Base-by-base conservation (phyloP, 2,113 vertebrate species). In the Choloepus hoffmanni region DNA sequence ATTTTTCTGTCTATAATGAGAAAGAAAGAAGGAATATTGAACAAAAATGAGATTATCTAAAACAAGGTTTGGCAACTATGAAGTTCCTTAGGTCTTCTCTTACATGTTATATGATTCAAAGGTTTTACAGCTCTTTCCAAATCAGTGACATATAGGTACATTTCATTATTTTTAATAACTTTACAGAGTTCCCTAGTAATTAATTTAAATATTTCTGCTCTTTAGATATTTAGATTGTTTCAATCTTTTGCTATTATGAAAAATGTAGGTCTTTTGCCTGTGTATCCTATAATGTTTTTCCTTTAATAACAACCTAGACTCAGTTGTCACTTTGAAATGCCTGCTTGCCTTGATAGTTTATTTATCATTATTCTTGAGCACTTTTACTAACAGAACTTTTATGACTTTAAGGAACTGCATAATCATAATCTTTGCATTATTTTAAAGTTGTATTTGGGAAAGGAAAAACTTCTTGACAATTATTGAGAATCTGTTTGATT, bases 371-470 rank as follows among this genome's bases (percentile, higher is more conserved):
- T 77, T 84, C 26, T 89, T 91, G 67, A 28, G 18, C 4, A 90
- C 1, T 36, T 89, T 92, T 88, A 13, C 10, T 81, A 77, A 67
- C 12, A 82, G 21, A 50, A 9, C 4, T 50, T 28, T 58, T 40
- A 50, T 26, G 30, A 30, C 28, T 79, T 53, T n/a, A 86, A 82
- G 78, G 5, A 84, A 79, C 26, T 45, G 16, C 12, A 73, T 62
- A 67, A 65, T 45, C 9, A 60, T 26, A 81, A 85, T 90, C 40
- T 16, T 88, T 88, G 76, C 0, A 73, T 43, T 40, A 67, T 55
- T 43, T 94, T 91, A 78, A 89, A 94, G 18, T 85, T 85, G n/a
- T 26, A 65, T 95, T 92, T 94, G 28, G 3, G 14, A 45, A 74
- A 90, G 5, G 53, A 77, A 89, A 77, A 92, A 48, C 1, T 24